These are phyloP conservation scores for Pampus argenteus DNA, from an alignment of 2,797 vertebrate genomes.

Conservation along the genomic window DNA sequence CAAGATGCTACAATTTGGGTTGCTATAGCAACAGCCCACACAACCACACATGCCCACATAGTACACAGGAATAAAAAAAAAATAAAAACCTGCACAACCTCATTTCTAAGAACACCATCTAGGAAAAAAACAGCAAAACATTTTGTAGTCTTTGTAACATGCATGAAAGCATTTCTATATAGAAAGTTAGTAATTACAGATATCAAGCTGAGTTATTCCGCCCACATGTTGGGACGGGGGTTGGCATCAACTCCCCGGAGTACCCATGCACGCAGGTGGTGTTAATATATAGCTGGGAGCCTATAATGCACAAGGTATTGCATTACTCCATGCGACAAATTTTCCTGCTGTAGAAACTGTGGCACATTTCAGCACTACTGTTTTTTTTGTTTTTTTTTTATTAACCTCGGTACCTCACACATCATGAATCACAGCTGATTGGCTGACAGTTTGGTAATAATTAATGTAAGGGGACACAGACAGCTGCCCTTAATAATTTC, in stretches of 20 bases:
- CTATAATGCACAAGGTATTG: slow-evolving; percentile 46
- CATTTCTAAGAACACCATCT: slow-evolving; percentile 34
- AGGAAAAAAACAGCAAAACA: slow-evolving; percentile 42
- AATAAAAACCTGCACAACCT: slow-evolving; percentile 49
- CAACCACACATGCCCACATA: slow-evolving; percentile 76
- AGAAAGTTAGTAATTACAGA: slow-evolving; percentile 67
- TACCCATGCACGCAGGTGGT: slow-evolving; percentile 51
- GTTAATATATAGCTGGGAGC: slow-evolving; percentile 37
- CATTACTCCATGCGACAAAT: slow-evolving; percentile 33
- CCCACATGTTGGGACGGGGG: slow-evolving; percentile 43
- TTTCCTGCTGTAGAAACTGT: slow-evolving; percentile 10
- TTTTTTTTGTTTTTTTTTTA: slow-evolving; percentile 41
- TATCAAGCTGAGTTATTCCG: slow-evolving; percentile 61
- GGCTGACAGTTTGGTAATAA: slow-evolving; percentile 59
- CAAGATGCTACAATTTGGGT: slow-evolving; percentile 82
- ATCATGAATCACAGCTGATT: slow-evolving; percentile 45
- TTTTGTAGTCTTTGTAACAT: slow-evolving; percentile 61
- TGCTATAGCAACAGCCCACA: slow-evolving; percentile 84
- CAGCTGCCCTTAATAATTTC: slow-evolving; percentile 64
- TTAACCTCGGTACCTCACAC: slow-evolving; percentile 18
- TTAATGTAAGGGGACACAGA: slow-evolving; percentile 58
- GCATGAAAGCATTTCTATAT: slow-evolving; percentile 40
- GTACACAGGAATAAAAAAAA: slow-evolving; percentile 69
- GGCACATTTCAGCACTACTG: slow-evolving; percentile 28
- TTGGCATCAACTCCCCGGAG: slow-evolving; percentile 49